Base-by-base conservation (phyloP, 2,888 invertebrate species). In the Ormyrus thymus region DNA sequence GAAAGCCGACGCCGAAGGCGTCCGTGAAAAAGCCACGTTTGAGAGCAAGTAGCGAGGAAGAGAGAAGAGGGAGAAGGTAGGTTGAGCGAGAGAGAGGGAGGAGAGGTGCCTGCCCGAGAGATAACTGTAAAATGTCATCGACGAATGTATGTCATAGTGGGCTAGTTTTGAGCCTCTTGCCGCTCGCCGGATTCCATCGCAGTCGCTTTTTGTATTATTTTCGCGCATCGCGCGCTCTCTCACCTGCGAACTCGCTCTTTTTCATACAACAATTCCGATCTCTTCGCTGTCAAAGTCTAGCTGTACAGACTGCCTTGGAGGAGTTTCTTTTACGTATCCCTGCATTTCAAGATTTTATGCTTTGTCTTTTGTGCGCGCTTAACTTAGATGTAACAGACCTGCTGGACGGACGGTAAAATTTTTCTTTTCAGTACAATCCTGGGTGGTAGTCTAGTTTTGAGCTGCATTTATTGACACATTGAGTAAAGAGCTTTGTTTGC, bases 101-200 rank as follows among this genome's bases (percentile, higher is more conserved):
- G 45, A n/a, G 48, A 15, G 43, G n/a, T 50, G 65, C 53, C n/a
- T 72, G 84, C 86, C 85, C 85, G 85, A 85, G 85, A 87, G 87
- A 88, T 89, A 89, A 89, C 89, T 89, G 89, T 89, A 89, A 88
- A 89, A 87, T 89, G 86, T 88, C 89, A 88, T 87, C 86, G 83
- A 84, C 83, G 87, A 87, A 89, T 89, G 87, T 89, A 84, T 89
- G 89, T 89, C 89, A 87, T 68, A 76, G 58, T 66, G 78, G 68
- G 71, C 75, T 78, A 73, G 71, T 78, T 75, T 77, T 78, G 48
- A 66, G 68, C 59, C 56, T 53, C 58, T 76, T 61, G 59, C 55
- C 50, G 69, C 29, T 69, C 45, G 66, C 72, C 55, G 77, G 72
- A 72, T 78, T 72, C 72, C 66, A 68, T 65, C 56, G 53, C 9